Evolutionary conservation across 2,888 invertebrate species (phyloP).

Genomic region (Rosalia funebris): DNA sequence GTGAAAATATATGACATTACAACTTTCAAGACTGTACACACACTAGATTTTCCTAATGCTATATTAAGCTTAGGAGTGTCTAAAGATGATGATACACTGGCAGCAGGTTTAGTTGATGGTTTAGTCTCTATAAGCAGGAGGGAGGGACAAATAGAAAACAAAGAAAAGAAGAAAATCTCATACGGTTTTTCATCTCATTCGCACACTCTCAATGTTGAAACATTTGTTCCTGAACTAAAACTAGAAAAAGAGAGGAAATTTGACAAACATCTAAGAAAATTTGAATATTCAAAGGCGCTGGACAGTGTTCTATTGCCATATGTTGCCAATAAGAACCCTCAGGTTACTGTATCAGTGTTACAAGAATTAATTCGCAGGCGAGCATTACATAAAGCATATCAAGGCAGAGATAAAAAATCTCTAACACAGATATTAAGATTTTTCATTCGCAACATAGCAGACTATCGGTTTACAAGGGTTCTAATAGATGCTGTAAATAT

Average conservation of each 20-base stretch:
- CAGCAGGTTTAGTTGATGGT: slow-evolving; percentile 93
- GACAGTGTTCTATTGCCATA: slow-evolving; percentile 73
- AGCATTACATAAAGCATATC: slow-evolving; percentile 79
- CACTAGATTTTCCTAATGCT: slow-evolving; percentile 89
- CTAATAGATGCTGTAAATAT: slow-evolving; percentile 79
- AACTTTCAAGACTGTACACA: slow-evolving; percentile 88
- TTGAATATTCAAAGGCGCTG: slow-evolving; percentile 84
- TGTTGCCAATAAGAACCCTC: slow-evolving; percentile 74
- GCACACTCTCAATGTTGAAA: slow-evolving; percentile 63
- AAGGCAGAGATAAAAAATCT: slow-evolving; percentile 75
- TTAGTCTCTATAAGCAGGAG: slow-evolving; percentile 86
- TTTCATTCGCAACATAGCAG: slow-evolving; percentile 75
- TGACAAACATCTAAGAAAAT: slow-evolving; percentile 80
- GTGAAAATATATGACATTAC: slow-evolving; percentile 91
- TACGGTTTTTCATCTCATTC: slow-evolving; percentile 63
- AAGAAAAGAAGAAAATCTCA: slow-evolving; percentile 67
- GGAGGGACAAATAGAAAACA: slow-evolving; percentile 67
- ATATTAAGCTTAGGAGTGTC: slow-evolving; percentile 86
- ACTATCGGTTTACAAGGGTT: slow-evolving; percentile 77
- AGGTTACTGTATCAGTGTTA: slow-evolving; percentile 81
- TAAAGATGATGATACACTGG: slow-evolving; percentile 82
- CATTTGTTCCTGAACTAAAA: slow-evolving; percentile 64
- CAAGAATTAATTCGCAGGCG: slow-evolving; percentile 88
- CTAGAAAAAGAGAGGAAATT: slow-evolving; percentile 67
- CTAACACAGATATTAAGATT: slow-evolving; percentile 78